Evolutionary conservation across 2,888 invertebrate genomes (phyloP), one percentile per base, ranked within the genome.

Genomic region (Proisotoma minuta): DNA sequence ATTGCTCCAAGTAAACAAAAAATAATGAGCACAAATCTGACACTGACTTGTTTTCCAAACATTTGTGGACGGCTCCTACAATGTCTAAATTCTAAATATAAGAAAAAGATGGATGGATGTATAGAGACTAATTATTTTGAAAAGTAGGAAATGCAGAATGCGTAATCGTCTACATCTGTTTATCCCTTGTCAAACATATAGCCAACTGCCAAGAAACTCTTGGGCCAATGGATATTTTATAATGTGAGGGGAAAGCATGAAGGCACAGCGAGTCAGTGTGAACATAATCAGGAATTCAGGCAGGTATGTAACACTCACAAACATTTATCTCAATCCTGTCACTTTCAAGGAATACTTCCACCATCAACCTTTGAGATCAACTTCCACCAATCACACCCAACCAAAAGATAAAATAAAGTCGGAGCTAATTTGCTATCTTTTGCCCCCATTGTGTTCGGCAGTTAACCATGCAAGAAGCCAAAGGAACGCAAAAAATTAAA

Each of bases 101-200:
- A 58, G 24, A 47, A 10, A 22, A 62, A 72, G 72, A 72, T 72
- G 67, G 72, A 72, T 70, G 72, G 70, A 70, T 63, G 65, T 64
- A 68, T 64, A 67, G n/a, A n/a, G n/a, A 69, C 69, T 72, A 72
- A 72, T 72, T 72, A 72, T 72, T 70, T 70, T 65, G 62, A 66
- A 69, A 69, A 65, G 65, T 62, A 66, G 56, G 59, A 61, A 68
- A 68, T 65, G 65, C 66, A 69, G 62, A 66, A 63, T 62, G 43
- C 20, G 18, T 43, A 4, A 20, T 43, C 15, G 20, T n/a, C 20
- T 5, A n/a, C 18, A 43, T 43, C 29, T 43, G 43, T 43, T 43
- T 43, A 43, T 43, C 20, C 5, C 43, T 18, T 48, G 28, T 26
- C 20, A 10, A 23, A 60, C 24, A 54, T n/a, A n/a, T n/a, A 28